Percentiles rank a stretch among this genome's conserved stretches.
phyloP scores from a whole-genome alignment of 2,113 vertebrate species.

The Malurus cyaneus region DNA sequence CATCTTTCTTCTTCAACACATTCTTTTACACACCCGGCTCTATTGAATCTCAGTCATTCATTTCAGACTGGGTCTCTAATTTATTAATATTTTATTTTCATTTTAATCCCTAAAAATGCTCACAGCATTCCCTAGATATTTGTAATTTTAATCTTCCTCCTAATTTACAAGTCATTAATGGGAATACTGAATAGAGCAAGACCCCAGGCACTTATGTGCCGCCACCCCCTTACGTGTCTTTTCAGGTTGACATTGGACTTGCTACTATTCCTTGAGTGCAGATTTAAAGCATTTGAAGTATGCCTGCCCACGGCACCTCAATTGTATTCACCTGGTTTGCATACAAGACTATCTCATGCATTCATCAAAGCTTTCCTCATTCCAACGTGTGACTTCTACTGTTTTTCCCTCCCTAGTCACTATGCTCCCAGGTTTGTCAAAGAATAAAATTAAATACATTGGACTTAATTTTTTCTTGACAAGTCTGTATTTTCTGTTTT shows the following conservation, averaged over 20 bases:
- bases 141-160: conserved; percentile 51
- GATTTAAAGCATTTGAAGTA: not conserved
- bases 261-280: not conserved
- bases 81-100: conserved; percentile 54
- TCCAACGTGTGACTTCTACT: not conserved
- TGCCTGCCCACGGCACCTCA: not conserved
- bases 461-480: conserved; percentile 52
- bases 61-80: conserved; percentile 7
- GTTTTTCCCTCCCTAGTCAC: not conserved
- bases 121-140: conserved; percentile 3
- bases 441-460: conserved; percentile 36
- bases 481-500: conserved; percentile 51
- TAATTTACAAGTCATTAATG: conserved; percentile 50
- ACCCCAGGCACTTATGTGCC: not conserved
- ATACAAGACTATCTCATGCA: not conserved
- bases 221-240: not conserved
- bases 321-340: conserved; percentile 17
- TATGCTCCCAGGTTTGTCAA: not conserved
- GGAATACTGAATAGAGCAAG: not conserved
- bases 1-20: not conserved
- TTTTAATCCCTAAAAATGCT: conserved; percentile 29
- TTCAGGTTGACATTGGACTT: conserved; percentile 1
- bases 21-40: not conserved
- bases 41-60: not conserved
- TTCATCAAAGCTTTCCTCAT: conserved; percentile 37